phyloP scores from a whole-genome alignment of 2,888 invertebrate genomes.

The Matsumyia berberina region DNA sequence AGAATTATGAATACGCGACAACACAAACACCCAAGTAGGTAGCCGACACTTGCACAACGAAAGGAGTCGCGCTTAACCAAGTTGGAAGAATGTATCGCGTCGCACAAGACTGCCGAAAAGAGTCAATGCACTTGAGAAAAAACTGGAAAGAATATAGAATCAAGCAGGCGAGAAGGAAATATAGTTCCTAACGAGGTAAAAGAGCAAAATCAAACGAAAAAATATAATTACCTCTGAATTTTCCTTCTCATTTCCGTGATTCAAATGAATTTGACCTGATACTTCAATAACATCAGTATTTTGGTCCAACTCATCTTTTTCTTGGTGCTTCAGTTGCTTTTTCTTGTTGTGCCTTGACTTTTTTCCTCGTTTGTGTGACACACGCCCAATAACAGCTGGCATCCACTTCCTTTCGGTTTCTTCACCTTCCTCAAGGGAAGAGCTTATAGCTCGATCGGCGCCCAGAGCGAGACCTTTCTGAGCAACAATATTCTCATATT shows the following conservation, averaged over 20 bases:
- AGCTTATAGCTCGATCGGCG: constrained; percentile 9
- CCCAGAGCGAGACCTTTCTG: constrained; percentile 53
- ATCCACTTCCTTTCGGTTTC: constrained; percentile 78
- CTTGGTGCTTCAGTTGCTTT: constrained; percentile 28
- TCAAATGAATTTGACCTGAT: constrained; percentile 7
- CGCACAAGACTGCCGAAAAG: too few relatives aligned
- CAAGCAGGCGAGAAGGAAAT: too few relatives aligned
- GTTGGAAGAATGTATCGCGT: too few relatives aligned
- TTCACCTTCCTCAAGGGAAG: constrained; percentile 24
- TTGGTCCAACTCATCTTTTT: constrained; percentile 10
- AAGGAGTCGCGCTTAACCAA: too few relatives aligned
- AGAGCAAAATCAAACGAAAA: too few relatives aligned
- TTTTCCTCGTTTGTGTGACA: constrained; percentile 79
- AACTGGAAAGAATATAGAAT: too few relatives aligned
- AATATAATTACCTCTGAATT: neutral
- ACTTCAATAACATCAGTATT: neutral
- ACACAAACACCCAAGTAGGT: too few relatives aligned
- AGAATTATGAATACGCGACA: too few relatives aligned
- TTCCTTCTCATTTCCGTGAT: constrained; percentile 20
- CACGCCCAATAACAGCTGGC: constrained; percentile 79
- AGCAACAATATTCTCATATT: constrained; percentile 81
- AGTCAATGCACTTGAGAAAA: too few relatives aligned
- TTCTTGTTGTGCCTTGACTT: constrained; percentile 33
- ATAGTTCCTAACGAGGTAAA: too few relatives aligned
- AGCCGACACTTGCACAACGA: too few relatives aligned